Percentiles rank a stretch among this genome's conserved stretches.
These are phyloP conservation scores for Brachionus koreanus DNA, from an alignment of 1,140 invertebrate species.

Conservation along the genomic window DNA sequence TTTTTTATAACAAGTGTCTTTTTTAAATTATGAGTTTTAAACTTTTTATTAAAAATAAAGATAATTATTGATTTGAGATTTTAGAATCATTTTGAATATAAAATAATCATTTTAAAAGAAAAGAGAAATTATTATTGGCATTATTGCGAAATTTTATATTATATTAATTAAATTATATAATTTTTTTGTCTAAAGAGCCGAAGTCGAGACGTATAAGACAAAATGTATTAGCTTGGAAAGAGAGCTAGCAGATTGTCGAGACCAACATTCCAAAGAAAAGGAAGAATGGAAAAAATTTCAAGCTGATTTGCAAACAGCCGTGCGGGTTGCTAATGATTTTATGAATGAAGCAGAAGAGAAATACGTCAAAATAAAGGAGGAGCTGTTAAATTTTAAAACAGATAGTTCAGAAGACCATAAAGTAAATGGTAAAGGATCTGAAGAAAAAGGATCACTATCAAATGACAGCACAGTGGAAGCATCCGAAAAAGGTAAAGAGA, in stretches of 20 bases:
- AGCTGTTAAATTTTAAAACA: not conserved
- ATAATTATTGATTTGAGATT: no score
- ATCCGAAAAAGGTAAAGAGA: not conserved
- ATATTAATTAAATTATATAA: no score
- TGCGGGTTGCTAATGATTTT: slow-evolving; percentile 41
- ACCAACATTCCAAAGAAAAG: slow-evolving; percentile 2
- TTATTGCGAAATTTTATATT: no score
- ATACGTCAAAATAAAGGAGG: not conserved
- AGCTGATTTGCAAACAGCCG: slow-evolving; percentile 42
- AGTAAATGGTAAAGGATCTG: not conserved
- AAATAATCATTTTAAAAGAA: no score
- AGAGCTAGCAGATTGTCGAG: not conserved
- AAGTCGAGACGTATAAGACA: slow-evolving; percentile 10
- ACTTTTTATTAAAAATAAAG: no score
- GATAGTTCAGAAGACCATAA: not conserved
- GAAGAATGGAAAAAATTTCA: slow-evolving; percentile 43
- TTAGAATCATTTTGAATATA: no score
- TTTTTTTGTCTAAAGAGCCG: not conserved
- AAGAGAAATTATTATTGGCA: no score
- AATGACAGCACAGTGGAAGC: not conserved
- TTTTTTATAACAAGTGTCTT: no score
- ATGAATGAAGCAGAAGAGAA: slow-evolving; percentile 43
- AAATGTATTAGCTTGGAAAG: not conserved
- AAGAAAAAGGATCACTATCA: not conserved
- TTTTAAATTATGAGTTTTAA: no score